Conservation (phyloP, 2,113 vertebrate genomes). For the Mormyrus lacerda region DNA sequence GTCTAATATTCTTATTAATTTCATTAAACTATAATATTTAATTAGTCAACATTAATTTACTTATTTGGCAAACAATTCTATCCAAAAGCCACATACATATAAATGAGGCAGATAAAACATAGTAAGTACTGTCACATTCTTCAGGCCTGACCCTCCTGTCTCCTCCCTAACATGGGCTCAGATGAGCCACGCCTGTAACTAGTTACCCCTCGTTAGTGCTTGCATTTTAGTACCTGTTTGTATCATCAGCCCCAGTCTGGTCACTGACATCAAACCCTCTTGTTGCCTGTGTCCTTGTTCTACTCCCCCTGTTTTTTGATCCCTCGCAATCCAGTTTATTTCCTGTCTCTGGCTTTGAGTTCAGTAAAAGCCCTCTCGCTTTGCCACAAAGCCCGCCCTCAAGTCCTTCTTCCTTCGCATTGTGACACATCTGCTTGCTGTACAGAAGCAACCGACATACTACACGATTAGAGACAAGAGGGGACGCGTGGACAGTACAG, state of each 20-base stretch:
- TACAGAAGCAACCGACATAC: not conserved
- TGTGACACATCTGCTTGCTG: not conserved
- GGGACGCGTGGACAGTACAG: not conserved
- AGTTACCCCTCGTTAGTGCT: not conserved
- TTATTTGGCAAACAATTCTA: not conserved
- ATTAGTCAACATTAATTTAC: not conserved
- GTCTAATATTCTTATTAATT: not conserved
- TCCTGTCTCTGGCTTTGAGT: not conserved
- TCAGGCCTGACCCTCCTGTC: not conserved
- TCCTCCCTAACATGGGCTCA: not conserved
- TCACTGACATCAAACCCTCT: not conserved
- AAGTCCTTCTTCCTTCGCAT: not conserved
- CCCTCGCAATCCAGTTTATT: not conserved
- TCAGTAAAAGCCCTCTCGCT: not conserved
- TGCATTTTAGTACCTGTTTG: not conserved
- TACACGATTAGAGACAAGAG: not conserved
- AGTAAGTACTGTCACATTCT: not conserved
- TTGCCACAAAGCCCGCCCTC: not conserved
- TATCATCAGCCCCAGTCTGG: not conserved
- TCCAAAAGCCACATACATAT: not conserved
- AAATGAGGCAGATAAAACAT: not conserved
- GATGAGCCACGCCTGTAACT: not conserved
- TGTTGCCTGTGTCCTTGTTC: not conserved
- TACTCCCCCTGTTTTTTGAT: not conserved
- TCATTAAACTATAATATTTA: not conserved